Base-by-base conservation (phyloP, 2,797 vertebrate species). In the Typhlichthys subterraneus region DNA sequence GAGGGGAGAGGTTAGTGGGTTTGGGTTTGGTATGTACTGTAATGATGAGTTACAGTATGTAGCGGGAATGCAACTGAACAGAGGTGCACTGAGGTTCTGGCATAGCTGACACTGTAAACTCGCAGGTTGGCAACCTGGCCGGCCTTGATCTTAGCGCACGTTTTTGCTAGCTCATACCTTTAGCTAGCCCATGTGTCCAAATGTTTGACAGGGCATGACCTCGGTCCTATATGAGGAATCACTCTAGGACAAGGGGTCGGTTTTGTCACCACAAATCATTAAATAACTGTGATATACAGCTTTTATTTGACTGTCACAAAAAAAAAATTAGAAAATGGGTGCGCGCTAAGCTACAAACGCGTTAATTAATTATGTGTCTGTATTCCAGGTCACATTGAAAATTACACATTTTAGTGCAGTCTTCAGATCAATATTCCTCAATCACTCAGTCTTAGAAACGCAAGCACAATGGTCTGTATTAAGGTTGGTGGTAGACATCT, bases 401-500 rank as follows among this genome's bases (percentile, higher is more conserved):
- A 12, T 48, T 5, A 48, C 15, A 10, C 55, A 12, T 8, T 55
- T 69, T 53, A 55, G 14, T 6, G 29, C 12, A 53, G 50, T 67
- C 51, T 59, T 56, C 29, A 48, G 53, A 75, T 74, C 69, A 74
- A 72, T 66, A 70, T 42, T 48, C 15, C 23, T 66, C 63, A 70
- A 75, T 76, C 67, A 69, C 70, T 59, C 1, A 59, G 61, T 50
- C 77, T 81, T 57, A 48, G 58, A 71, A 71, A 72, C 14, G 48
- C 67, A 76, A 70, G 69, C 66, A 63, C 55, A 67, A 69, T 52
- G 33, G 33, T 77, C 77, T 79, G 75, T 74, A 75, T 79, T 72
- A 62, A 55, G 71, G 67, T 63, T 68, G 64, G 45, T 69, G 64
- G 75, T 50, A 70, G 73, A 85, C 84, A 83, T 79, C 80, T 80